phyloP scores from a whole-genome alignment of 30 jellyfish, hydroid and myxozoan species.

The Cassiopea xamachana region DNA sequence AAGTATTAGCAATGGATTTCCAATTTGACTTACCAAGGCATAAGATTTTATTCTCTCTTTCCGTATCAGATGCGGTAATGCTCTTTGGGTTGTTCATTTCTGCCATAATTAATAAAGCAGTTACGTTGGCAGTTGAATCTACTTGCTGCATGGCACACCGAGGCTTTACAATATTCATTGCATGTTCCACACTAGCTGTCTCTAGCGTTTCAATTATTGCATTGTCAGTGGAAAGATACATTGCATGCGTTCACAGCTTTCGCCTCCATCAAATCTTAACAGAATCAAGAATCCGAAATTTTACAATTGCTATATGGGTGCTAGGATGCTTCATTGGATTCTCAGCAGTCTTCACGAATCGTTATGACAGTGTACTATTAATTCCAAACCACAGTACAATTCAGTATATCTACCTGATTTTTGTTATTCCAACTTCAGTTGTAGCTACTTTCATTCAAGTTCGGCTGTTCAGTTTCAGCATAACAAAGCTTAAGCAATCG shows the following conservation, averaged over 20 bases:
- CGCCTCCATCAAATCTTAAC: constrained; percentile 20
- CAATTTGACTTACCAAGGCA: constrained; percentile 8
- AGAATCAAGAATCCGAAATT: not conserved
- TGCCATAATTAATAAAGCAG: not conserved
- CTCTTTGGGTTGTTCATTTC: not conserved
- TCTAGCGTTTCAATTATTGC: constrained; percentile 4
- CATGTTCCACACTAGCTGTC: not conserved
- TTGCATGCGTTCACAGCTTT: constrained; percentile 23
- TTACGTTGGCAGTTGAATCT: not conserved
- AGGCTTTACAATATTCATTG: not conserved
- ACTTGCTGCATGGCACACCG: constrained; percentile 5
- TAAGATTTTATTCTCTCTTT: not conserved
- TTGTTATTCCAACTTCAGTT: not conserved
- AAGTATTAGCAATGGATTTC: not conserved
- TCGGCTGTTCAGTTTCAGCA: not conserved
- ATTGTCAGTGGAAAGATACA: constrained; percentile 14
- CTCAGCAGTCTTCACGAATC: not conserved
- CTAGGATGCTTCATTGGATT: constrained; percentile 4
- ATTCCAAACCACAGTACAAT: not conserved
- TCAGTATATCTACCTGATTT: not conserved
- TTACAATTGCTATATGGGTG: not conserved
- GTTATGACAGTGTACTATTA: not conserved
- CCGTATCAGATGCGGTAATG: constrained; percentile 5
- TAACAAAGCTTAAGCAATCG: not conserved
- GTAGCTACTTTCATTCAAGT: not conserved